Evolutionary conservation across 2,113 vertebrate genomes (phyloP).

Genomic region (Conger conger): DNA sequence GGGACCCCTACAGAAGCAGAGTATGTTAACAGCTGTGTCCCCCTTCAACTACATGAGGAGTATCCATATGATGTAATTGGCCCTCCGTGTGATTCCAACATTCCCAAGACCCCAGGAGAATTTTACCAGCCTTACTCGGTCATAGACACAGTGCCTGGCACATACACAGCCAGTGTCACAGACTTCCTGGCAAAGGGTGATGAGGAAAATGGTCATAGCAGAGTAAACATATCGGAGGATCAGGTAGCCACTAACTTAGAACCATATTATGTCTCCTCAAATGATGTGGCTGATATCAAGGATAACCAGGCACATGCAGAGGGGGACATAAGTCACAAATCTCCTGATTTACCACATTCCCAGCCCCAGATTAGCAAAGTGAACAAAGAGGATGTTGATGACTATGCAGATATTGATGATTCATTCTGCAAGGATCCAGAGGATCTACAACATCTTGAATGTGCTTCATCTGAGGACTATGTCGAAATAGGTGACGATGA

Average conservation of each 20-base stretch:
- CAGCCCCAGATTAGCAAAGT: slow-evolving; percentile 27
- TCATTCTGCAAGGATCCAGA: slow-evolving; percentile 57
- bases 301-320: slow-evolving; percentile 52
- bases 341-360: not conserved
- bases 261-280: slow-evolving; percentile 66
- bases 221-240: slow-evolving; percentile 40
- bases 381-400: slow-evolving; percentile 62
- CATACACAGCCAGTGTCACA: slow-evolving; percentile 47
- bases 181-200: slow-evolving; percentile 62
- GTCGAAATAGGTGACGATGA: slow-evolving; percentile 72
- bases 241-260: slow-evolving; percentile 55
- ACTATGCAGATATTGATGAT: slow-evolving; percentile 72
- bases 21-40: slow-evolving; percentile 54
- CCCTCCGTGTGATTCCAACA: slow-evolving; percentile 64
- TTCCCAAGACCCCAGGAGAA: slow-evolving; percentile 66
- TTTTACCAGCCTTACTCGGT: slow-evolving; percentile 70
- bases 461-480: slow-evolving; percentile 74
- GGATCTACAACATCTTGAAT: slow-evolving; percentile 55
- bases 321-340: slow-evolving; percentile 29
- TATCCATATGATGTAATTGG: slow-evolving; percentile 74
- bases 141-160: slow-evolving; percentile 61
- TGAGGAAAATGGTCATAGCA: slow-evolving; percentile 46
- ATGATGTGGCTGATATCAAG: slow-evolving; percentile 63
- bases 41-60: slow-evolving; percentile 66
- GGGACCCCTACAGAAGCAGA: slow-evolving; percentile 39